Base-by-base conservation (phyloP, 2,113 vertebrate genomes). In the Leucosticte australis region DNA sequence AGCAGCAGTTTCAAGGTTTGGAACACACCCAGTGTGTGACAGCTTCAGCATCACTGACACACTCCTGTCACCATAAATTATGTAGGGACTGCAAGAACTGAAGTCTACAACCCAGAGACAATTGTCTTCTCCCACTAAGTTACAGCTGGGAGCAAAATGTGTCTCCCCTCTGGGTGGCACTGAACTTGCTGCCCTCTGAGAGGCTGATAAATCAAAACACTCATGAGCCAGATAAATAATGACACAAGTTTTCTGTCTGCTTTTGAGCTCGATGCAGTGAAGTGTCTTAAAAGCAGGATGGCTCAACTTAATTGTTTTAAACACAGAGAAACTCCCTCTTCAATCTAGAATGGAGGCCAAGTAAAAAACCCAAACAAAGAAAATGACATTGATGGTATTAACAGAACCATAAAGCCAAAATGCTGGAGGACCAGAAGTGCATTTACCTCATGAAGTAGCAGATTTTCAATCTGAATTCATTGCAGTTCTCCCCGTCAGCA, bases 361-460 rank as follows among this genome's bases (percentile, higher is more conserved):
- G 8, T 28, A 47, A 63, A 70, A 50, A 39, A 17, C 1, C 7
- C n/a, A 65, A 46, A 4, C 15, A 24, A 53, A 68, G 3, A 15
- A 62, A 55, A 41, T 47, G 30, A 52, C 49, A 76, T 63, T 65
- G 17, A 24, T 15, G 68, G 17, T 16, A 65, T 76, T 73, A 71
- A 33, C 12, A 95, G 69, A 94, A 83, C 6, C 23, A 79, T 57
- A 65, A 90, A 91, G 41, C 1, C 3, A 28, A 33, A 92, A 67
- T 52, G 28, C 50, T 91, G 50, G 57, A 78, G 76, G 37, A 89
- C 64, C 63, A 59, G 87, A 68, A 93, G 23, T 23, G n/a, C 47
- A 22, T 94, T 98, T 98, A 99, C 99, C 99, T 99, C 98, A 99
- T 99, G 92, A 99, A 98, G 94, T 98, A 99, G 94, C 99, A 99